Evolutionary conservation across 1,140 invertebrate genomes (phyloP), one percentile per base, ranked within the genome.

Genomic region (Choristoneura fumiferana): DNA sequence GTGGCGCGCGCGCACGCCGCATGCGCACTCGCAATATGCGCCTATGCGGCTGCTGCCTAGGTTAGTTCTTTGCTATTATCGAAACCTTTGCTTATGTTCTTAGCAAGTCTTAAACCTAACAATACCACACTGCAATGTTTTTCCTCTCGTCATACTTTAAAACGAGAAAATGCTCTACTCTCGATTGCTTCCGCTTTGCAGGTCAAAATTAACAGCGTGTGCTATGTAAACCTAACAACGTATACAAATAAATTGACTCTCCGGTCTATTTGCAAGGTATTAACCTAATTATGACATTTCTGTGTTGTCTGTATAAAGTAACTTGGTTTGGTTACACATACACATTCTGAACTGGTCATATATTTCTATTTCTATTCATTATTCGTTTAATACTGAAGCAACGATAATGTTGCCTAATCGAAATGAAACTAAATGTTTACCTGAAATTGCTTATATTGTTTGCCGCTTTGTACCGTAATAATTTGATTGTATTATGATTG

Each of bases 31-130:
- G 69, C 70, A 65, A 78, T 69, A 88, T 88, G 85, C 85, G 85
- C 70, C 79, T 88, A 63, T 88, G 85, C 73, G 81, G 83, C 67
- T 88, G 85, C 68, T 88, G 85, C 73, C 72, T 84, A 56, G 85
- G 85, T 88, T 73, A 76, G 84, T 84, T 60, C 43, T 49, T 49
- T 29, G 22, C 22, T 29, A 6, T 29, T 29, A 29, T 29, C 22
- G 6, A 29, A 29, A 29, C 22, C 22, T 3, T 29, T 29, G 22
- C 22, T 29, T 29, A 29, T 29, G 22, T 3, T 29, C 22, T 29
- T 29, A 3, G 22, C 22, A 29, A 2, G 2, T 29, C 22, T 29
- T 29, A 29, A 29, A 2, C 2, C 2, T 29, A 29, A 29, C 22
- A 29, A 29, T 29, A 29, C 22, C 6, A 6, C 2, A 29, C 22